phyloP scores from a whole-genome alignment of 2,113 vertebrate genomes.

The Piprites chloris region DNA sequence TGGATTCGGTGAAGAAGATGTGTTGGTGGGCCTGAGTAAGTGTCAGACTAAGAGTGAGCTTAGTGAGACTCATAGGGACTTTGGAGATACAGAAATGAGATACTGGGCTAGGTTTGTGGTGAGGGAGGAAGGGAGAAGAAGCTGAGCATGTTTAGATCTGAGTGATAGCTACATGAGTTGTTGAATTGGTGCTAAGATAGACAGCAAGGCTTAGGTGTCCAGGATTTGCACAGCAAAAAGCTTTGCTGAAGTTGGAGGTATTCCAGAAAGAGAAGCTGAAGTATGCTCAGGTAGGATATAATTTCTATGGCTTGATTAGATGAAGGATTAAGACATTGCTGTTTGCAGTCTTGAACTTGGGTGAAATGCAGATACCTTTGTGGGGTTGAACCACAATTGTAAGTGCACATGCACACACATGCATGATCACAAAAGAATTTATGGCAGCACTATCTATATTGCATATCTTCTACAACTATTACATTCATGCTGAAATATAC shows the following conservation, averaged over 20 bases:
- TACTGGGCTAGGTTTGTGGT: background rate
- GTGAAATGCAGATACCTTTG: background rate
- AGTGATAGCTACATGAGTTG: background rate
- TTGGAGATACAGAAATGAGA: background rate
- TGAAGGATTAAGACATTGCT: background rate
- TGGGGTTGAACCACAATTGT: background rate
- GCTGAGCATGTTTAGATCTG: background rate
- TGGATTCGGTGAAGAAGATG: background rate
- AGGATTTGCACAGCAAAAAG: background rate
- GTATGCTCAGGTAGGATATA: background rate
- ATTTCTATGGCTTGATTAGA: background rate
- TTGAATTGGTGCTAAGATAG: background rate
- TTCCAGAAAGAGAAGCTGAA: background rate
- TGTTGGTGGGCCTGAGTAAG: background rate
- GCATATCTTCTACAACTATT: background rate
- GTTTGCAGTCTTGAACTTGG: background rate
- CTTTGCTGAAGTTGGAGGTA: background rate
- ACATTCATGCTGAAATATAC: background rate
- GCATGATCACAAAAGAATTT: background rate
- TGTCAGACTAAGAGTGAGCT: background rate
- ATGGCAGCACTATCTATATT: background rate
- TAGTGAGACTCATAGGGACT: background rate
- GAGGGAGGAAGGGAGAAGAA: background rate
- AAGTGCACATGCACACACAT: rapidly evolving
- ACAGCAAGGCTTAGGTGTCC: background rate